A percentile compares a stretch with the other conserved stretches of the same genome.
These are phyloP conservation scores for Triplophysa siluroides DNA, from an alignment of 2,113 vertebrate species.

Conservation along the genomic window DNA sequence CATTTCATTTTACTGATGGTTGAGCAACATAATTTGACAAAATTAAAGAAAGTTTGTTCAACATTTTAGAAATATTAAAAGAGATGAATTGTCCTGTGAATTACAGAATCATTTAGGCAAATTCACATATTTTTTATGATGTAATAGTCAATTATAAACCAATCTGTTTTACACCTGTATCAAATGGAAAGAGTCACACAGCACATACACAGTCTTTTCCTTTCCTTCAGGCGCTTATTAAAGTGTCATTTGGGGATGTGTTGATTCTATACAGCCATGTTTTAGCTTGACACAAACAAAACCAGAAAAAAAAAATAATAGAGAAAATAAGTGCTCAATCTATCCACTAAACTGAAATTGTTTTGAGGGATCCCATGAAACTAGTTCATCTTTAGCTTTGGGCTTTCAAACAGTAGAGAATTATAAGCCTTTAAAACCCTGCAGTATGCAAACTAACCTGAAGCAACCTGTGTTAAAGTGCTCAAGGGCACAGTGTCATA, in stretches of 20 bases:
- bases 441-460: background rate
- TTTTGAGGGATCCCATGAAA: background rate
- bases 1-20: no score
- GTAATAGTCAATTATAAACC: no score
- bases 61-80: no score
- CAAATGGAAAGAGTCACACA: background rate
- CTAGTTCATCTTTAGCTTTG: background rate
- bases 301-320: constrained; percentile 34
- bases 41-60: no score
- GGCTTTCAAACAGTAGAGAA: background rate
- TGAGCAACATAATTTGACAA: no score
- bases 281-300: constrained; percentile 62
- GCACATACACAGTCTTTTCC: no score
- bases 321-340: constrained; percentile 29
- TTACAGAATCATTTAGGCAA: no score
- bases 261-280: constrained; percentile 72
- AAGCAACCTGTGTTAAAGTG: constrained; percentile 11
- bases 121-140: no score
- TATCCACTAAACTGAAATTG: background rate
- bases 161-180: background rate
- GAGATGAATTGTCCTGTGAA: no score
- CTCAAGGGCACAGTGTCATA: background rate
- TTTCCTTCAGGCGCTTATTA: constrained; percentile 74
- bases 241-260: constrained; percentile 66
- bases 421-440: background rate